Conservation (phyloP, 2,113 vertebrate species). For the Coptodon bakossiorum region DNA sequence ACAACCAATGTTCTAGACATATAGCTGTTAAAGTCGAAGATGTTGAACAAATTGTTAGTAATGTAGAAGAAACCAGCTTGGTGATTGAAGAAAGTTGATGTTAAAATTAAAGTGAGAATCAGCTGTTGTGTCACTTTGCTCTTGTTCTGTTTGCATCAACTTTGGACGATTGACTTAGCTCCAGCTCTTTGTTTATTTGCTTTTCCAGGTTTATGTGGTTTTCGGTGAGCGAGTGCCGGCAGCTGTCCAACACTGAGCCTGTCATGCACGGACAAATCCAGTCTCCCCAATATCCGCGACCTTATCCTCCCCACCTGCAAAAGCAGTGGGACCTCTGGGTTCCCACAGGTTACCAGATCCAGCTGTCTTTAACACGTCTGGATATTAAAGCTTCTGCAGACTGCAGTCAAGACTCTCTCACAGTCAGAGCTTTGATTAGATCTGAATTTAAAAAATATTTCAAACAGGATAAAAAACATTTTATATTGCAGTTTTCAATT, state of each 20-base stretch:
- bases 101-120: not conserved
- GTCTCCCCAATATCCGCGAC: not conserved
- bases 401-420: not conserved
- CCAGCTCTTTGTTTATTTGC: not conserved
- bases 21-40: not conserved
- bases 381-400: not conserved
- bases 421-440: not conserved
- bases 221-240: not conserved
- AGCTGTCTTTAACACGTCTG: not conserved
- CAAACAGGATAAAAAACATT: accelerated
- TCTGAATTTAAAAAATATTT: not conserved
- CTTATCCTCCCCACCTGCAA: not conserved
- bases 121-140: not conserved
- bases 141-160: not conserved
- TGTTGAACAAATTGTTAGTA: not conserved
- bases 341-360: not conserved
- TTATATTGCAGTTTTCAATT: not conserved
- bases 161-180: not conserved
- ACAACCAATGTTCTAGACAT: not conserved
- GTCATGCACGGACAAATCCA: not conserved
- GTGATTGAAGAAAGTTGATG: not conserved
- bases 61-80: not conserved
- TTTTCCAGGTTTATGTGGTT: not conserved
- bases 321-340: not conserved
- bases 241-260: not conserved